Conservation (phyloP, 2,888 invertebrate species). For the Ditylenchus weischeri region DNA sequence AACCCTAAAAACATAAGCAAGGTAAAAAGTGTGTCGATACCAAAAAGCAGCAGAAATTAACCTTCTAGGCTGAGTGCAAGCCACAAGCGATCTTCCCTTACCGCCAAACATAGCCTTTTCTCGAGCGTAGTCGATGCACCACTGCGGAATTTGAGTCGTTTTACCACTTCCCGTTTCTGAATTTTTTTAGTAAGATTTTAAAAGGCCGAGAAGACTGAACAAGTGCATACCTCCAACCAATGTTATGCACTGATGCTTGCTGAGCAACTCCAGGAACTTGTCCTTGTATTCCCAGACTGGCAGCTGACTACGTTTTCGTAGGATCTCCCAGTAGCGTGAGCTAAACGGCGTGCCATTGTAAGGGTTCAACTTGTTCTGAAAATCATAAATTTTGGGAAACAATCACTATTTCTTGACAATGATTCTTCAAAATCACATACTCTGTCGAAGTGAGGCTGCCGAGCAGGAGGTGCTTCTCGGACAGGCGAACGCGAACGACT, state of each 20-base stretch:
- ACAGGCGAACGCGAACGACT: constrained; percentile 4
- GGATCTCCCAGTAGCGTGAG: constrained; percentile 80
- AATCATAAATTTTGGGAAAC: neutral
- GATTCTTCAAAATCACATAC: neutral
- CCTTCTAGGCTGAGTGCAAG: constrained; percentile 68
- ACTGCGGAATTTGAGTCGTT: constrained; percentile 97
- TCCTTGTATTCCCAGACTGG: constrained; percentile 92
- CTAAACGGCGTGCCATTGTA: constrained; percentile 81
- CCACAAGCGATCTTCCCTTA: constrained; percentile 32
- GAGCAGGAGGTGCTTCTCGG: neutral
- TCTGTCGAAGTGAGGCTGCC: constrained; percentile 5
- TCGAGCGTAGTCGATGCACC: constrained; percentile 62
- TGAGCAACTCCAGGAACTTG: constrained; percentile 90
- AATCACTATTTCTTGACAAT: neutral
- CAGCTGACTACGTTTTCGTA: constrained; percentile 78
- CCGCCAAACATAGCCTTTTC: constrained; percentile 69
- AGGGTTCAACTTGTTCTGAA: constrained; percentile 65
- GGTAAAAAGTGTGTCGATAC: neutral
- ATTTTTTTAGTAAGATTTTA: constrained; percentile 59
- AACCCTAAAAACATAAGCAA: constrained; percentile 71
- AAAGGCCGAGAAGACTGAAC: constrained; percentile 73
- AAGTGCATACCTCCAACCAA: constrained; percentile 81
- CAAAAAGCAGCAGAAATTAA: neutral
- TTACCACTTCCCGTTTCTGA: constrained; percentile 96
- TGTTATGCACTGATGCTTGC: constrained; percentile 72